These are phyloP conservation scores for Aldrovandia affinis DNA, from an alignment of 2,797 vertebrate species.

Conservation along the genomic window DNA sequence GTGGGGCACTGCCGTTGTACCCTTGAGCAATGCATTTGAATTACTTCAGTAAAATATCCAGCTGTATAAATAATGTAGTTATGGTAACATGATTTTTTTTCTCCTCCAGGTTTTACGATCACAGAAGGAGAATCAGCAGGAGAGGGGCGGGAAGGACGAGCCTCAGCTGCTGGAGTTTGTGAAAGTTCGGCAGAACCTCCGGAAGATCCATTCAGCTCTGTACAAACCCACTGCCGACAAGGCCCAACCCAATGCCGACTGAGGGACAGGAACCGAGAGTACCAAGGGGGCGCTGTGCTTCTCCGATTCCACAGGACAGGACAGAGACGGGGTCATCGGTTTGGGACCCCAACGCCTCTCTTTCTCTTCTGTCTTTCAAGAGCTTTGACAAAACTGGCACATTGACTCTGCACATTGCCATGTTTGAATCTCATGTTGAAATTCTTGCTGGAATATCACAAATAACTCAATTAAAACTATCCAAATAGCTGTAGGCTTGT, in stretches of 20 bases:
- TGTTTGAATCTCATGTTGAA: background rate
- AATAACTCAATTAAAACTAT: background rate
- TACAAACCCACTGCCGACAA: conserved; percentile 49
- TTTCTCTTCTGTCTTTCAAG: background rate
- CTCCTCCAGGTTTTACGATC: background rate
- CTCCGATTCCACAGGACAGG: background rate
- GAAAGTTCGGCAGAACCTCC: conserved; percentile 70
- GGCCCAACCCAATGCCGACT: background rate
- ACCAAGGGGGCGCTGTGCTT: background rate
- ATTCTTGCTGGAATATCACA: background rate
- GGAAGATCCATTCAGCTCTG: conserved; percentile 67
- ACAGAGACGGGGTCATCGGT: background rate
- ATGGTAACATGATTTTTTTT: no score
- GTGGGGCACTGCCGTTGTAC: no score
- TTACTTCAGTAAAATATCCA: no score
- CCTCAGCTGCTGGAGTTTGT: conserved; percentile 69
- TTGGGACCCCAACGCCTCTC: background rate
- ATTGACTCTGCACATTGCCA: background rate
- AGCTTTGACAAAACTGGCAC: background rate
- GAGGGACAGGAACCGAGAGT: background rate
- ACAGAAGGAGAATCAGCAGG: conserved; percentile 64
- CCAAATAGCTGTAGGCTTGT: background rate
- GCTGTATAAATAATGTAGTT: no score
- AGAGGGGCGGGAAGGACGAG: conserved; percentile 56
- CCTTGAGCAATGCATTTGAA: no score